phyloP scores from a whole-genome alignment of 2,888 invertebrate genomes.

The Embidobia sp. region DNA sequence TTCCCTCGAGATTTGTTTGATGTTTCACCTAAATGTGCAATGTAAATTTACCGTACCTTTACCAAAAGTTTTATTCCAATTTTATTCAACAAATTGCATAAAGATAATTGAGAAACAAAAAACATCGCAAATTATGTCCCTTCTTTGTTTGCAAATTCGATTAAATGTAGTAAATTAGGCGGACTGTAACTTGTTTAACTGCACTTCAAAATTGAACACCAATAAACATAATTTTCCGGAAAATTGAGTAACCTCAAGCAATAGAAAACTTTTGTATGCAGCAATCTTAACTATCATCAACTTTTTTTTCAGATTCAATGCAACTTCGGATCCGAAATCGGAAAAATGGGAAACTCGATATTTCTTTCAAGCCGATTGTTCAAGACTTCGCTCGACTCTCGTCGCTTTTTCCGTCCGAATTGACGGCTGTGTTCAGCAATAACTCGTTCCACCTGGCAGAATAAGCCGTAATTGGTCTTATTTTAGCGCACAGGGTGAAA shows the following conservation, averaged over 20 bases:
- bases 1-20: conserved; percentile 1
- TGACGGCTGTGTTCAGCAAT: conserved; percentile 53
- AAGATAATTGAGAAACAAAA: conserved; percentile 14
- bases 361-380: conserved; percentile 31
- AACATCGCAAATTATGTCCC: too few relatives aligned
- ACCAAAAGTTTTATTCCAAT: conserved; percentile 5
- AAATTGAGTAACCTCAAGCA: conserved; percentile 9
- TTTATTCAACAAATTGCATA: conserved; percentile 10
- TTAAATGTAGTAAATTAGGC: too few relatives aligned
- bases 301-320: conserved; percentile 38
- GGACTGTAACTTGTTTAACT: too few relatives aligned
- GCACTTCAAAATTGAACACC: conserved; percentile 12
- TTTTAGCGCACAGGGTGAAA: conserved; percentile 48
- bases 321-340: conserved; percentile 35
- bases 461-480: conserved; percentile 63
- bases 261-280: conserved; percentile 22
- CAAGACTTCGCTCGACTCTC: conserved; percentile 2
- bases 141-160: too few relatives aligned
- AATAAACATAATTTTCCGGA: background rate
- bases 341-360: conserved; percentile 29
- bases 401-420: conserved; percentile 24
- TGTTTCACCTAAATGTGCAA: background rate
- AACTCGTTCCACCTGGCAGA: conserved; percentile 58
- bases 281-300: conserved; percentile 38
- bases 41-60: conserved; percentile 6